phyloP scores from a whole-genome alignment of 2,888 invertebrate genomes.

The Blomia tropicalis region DNA sequence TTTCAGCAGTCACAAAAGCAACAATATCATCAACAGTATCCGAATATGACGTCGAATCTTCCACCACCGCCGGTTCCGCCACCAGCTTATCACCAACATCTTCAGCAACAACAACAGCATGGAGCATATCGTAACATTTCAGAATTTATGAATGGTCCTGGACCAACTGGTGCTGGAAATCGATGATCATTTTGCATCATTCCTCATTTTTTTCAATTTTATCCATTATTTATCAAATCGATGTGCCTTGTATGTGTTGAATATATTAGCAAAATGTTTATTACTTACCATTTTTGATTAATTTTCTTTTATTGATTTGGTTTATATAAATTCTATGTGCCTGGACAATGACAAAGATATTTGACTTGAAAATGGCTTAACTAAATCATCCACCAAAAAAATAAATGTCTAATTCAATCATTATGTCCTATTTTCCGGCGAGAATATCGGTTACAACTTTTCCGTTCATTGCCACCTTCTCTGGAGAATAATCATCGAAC shows the following conservation, averaged over 20 bases:
- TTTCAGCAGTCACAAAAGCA: not conserved
- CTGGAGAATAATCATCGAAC: not conserved
- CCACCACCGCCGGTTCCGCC: not conserved
- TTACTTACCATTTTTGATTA: not conserved
- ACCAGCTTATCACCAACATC: conserved; percentile 14
- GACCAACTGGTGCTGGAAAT: not conserved
- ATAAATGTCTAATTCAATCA: not conserved
- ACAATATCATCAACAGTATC: not conserved
- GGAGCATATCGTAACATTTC: conserved; percentile 1
- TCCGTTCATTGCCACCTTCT: not conserved
- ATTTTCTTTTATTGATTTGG: not conserved
- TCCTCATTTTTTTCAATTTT: not conserved
- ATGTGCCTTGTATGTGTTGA: too few relatives aligned
- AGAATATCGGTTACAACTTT: conserved; percentile 10
- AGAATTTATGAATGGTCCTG: not conserved
- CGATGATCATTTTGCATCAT: too few relatives aligned
- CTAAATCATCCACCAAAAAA: too few relatives aligned
- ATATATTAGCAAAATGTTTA: not conserved
- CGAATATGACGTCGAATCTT: not conserved
- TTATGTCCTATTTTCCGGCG: not conserved
- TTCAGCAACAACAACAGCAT: conserved; percentile 10
- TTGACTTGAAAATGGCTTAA: too few relatives aligned
- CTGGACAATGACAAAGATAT: not conserved
- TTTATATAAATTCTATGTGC: not conserved
- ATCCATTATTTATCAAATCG: not conserved